A percentile compares a stretch with the other conserved stretches of the same genome.
phyloP scores from a whole-genome alignment of 1,140 invertebrate species.

The Daktulosphaira vitifoliae region DNA sequence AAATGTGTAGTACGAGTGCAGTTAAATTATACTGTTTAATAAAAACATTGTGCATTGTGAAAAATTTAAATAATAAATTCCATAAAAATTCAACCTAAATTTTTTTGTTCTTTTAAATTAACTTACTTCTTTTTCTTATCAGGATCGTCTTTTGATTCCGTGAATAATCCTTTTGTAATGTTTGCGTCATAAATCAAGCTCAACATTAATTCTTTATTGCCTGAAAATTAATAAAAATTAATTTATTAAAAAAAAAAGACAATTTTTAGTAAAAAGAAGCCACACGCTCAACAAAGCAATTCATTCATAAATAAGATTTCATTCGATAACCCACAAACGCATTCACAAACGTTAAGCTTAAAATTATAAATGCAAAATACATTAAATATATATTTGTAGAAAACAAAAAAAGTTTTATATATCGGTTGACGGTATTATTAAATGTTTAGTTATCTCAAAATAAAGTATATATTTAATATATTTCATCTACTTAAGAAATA shows the following conservation, averaged over 20 bases:
- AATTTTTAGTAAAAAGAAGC: background rate
- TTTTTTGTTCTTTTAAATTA: background rate
- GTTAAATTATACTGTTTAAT: too few species aligned
- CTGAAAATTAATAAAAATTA: slow-evolving; percentile 45
- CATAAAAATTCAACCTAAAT: background rate
- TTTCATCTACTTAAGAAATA: too few species aligned
- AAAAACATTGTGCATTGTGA: slow-evolving; percentile 12
- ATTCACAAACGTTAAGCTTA: too few species aligned
- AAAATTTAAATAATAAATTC: background rate
- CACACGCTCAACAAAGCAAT: background rate
- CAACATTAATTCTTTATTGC: slow-evolving; percentile 74
- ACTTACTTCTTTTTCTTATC: slow-evolving; percentile 28
- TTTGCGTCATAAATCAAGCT: slow-evolving; percentile 78
- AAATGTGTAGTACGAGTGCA: too few species aligned
- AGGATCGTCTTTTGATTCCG: slow-evolving; percentile 12
- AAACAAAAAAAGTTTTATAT: too few species aligned
- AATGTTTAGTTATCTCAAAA: too few species aligned
- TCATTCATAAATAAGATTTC: background rate
- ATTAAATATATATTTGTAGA: too few species aligned
- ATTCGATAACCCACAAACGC: background rate
- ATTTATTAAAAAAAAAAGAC: background rate
- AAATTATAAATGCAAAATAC: too few species aligned
- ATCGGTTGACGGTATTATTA: too few species aligned
- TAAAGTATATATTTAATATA: too few species aligned
- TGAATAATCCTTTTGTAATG: slow-evolving; percentile 67